Evolutionary conservation across 2,797 vertebrate genomes (phyloP).

Genomic region (Spinus olivaceus): DNA sequence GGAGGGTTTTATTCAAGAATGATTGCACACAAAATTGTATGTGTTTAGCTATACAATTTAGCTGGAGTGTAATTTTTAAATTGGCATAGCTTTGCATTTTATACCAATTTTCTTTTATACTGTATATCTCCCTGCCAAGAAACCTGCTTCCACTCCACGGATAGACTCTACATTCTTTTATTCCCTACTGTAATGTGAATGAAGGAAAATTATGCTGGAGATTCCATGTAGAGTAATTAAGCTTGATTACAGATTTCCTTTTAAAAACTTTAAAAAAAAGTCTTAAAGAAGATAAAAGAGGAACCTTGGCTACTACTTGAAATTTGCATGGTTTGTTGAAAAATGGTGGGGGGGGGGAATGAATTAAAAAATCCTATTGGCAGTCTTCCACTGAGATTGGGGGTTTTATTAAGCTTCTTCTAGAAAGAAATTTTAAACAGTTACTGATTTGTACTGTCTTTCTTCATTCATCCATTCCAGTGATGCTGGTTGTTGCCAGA

Average conservation of each 20-base stretch:
- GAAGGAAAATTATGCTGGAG: slow-evolving; percentile 3
- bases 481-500: background rate
- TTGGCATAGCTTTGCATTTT: background rate
- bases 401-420: background rate
- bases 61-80: slow-evolving; percentile 2
- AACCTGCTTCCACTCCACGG: slow-evolving; percentile 19
- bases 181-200: slow-evolving; percentile 15
- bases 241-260: slow-evolving; percentile 28
- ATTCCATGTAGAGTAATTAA: slow-evolving; percentile 4
- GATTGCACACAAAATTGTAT: background rate
- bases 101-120: background rate
- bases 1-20: background rate
- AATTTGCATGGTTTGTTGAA: slow-evolving; percentile 4
- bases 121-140: background rate
- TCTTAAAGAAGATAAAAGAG: background rate
- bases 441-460: background rate
- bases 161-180: slow-evolving; percentile 15
- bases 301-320: background rate
- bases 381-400: background rate
- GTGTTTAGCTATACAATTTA: background rate
- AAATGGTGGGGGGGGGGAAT: background rate
- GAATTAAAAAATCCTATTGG: background rate
- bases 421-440: background rate
- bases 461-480: background rate
- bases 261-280: background rate